phyloP scores from a whole-genome alignment of 2,113 vertebrate genomes.

The Rattus rattus region DNA sequence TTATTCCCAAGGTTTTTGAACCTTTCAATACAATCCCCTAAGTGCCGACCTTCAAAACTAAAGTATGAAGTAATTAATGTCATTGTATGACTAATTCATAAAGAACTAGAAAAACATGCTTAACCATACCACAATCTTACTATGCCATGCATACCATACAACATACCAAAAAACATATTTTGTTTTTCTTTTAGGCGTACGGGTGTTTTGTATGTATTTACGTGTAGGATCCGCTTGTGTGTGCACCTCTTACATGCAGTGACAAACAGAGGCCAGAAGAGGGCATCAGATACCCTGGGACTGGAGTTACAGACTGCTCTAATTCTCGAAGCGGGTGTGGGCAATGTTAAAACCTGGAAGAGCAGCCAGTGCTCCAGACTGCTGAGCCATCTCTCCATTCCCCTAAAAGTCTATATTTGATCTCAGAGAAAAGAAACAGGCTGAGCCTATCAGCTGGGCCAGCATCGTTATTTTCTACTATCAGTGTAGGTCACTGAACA shows the following conservation, averaged over 20 bases:
- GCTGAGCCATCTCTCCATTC: neutral
- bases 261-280: neutral
- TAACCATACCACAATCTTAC: constrained; percentile 7
- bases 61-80: neutral
- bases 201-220: neutral
- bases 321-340: no score
- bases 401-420: constrained; percentile 53
- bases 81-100: constrained; percentile 14
- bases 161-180: constrained; percentile 43
- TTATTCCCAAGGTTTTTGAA: neutral
- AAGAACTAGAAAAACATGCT: neutral
- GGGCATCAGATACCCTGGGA: neutral
- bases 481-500: neutral
- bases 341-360: neutral
- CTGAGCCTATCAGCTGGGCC: neutral
- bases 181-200: neutral
- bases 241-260: neutral
- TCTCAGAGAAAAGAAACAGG: neutral
- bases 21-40: neutral
- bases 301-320: no score
- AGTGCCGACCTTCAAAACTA: constrained; percentile 26
- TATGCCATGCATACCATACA: neutral
- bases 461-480: neutral
- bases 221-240: neutral
- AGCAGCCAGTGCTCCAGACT: neutral